Evolutionary conservation across 2,113 vertebrate species (phyloP), one percentile per base, ranked within the genome.

Genomic region (Peucedramus taeniatus): DNA sequence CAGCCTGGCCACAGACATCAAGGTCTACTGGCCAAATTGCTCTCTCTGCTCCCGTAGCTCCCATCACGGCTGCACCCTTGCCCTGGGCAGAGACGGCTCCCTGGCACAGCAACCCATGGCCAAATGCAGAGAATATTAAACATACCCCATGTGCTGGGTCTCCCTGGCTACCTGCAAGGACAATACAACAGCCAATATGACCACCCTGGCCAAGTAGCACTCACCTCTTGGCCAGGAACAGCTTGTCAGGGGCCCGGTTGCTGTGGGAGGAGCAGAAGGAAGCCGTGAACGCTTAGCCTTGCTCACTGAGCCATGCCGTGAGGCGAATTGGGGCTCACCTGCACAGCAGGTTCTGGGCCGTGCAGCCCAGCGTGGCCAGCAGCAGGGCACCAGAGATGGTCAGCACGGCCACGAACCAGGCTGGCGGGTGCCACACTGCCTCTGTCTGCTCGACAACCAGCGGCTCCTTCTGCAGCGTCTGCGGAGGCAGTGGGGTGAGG

Each of bases 371-470:
- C n/a, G 44, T 24, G 35, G 72, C 61, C 71, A 98, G 70, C 20
- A 98, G 68, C 49, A 98, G 93, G 15, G 39, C 37, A 3, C 96
- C 61, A 1, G 97, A 97, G 42, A 87, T 5, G 3, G 98, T 98
- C 90, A 98, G 92, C 57, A 98, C 97, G 0, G 70, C 96, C 91
- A 98, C 97, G 5, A 98, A 98, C 98, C 98, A 98, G 53, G 97
- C 64, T 0, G 98, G 95, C 0, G 98, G 98, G 56, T 94, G 87
- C 98, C 98, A 98, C 45, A 68, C 95, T 1, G 10, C 21, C 64
- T 96, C 94, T 0, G 35, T 90, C n/a, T 3, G 35, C 3, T 42
- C 84, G 87, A 98, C 45, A 10, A 98, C 71, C 82, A 96, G 79
- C 2, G 95, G 95, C 72, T 94, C 74, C 49, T 13, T 51, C 31